These are phyloP conservation scores for Erynnis tages DNA, from an alignment of 2,888 invertebrate species.

Conservation along the genomic window DNA sequence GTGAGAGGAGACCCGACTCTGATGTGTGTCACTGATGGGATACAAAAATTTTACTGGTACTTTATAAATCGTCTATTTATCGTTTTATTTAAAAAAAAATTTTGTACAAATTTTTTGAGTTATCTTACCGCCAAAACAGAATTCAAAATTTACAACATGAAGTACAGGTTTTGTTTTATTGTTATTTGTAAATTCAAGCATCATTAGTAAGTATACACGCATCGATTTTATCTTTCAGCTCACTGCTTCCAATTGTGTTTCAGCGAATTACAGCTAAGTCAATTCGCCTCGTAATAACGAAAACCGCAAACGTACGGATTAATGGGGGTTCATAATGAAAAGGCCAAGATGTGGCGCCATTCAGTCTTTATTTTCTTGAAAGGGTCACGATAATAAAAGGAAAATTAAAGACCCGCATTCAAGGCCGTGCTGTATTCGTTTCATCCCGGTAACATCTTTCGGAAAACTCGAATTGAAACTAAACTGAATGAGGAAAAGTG, in stretches of 20 bases:
- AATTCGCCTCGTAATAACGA: constrained; percentile 24
- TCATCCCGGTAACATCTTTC: not conserved
- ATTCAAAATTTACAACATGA: no score
- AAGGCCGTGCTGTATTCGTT: constrained; percentile 34
- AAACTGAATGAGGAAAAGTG: constrained; percentile 1
- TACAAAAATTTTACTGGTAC: no score
- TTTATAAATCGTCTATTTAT: no score
- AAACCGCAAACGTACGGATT: constrained; percentile 23
- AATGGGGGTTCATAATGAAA: constrained; percentile 28
- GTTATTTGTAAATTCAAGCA: no score
- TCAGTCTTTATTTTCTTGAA: constrained; percentile 46
- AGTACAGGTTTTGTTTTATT: no score
- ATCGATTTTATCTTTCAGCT: not conserved
- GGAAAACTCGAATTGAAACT: constrained; percentile 11
- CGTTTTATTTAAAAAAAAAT: no score
- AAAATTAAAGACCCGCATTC: constrained; percentile 53
- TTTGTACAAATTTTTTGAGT: no score
- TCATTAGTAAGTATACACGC: no score
- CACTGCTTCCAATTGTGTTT: not conserved
- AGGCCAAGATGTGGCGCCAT: constrained; percentile 38
- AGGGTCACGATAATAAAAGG: constrained; percentile 51
- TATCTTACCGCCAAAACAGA: no score
- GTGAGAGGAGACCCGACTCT: no score
- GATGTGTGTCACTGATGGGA: no score
- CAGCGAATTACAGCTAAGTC: not conserved